phyloP scores from a whole-genome alignment of 2,797 vertebrate genomes.

The Smutsia gigantea region DNA sequence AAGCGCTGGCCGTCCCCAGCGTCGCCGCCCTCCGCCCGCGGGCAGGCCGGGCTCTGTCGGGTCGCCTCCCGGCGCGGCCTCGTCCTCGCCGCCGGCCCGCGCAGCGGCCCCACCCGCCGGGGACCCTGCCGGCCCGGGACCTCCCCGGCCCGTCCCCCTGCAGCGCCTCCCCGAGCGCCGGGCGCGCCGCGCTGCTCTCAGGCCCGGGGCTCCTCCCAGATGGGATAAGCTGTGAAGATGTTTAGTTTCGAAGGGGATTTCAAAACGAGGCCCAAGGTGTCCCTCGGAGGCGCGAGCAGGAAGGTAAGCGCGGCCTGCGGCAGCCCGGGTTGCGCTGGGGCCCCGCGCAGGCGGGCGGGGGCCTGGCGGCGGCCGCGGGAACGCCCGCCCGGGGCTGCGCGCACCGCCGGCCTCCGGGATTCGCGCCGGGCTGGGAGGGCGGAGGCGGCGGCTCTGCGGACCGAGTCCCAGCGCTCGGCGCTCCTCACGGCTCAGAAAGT shows the following conservation, averaged over 20 bases:
- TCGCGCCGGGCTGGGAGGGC: too few relatives aligned
- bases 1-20: background rate
- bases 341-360: background rate
- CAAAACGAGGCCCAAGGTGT: conserved; percentile 98
- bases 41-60: background rate
- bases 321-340: background rate
- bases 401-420: too few relatives aligned
- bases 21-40: conserved; percentile 47
- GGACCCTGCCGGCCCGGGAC: background rate
- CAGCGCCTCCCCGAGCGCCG: background rate
- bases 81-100: background rate
- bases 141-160: background rate
- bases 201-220: conserved; percentile 81
- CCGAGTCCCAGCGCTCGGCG: rapidly evolving
- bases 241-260: conserved; percentile 99
- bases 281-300: conserved; percentile 97
- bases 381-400: too few relatives aligned
- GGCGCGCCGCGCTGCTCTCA: background rate
- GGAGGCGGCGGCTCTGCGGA: background rate
- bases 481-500: rapidly evolving
- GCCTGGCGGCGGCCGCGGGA: background rate
- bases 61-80: background rate
- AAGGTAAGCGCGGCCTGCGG: conserved; percentile 88
- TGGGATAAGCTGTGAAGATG: conserved; percentile 95
- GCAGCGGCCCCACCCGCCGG: background rate